phyloP scores from a whole-genome alignment of 2,888 invertebrate species.

The Exocentrus adspersus region DNA sequence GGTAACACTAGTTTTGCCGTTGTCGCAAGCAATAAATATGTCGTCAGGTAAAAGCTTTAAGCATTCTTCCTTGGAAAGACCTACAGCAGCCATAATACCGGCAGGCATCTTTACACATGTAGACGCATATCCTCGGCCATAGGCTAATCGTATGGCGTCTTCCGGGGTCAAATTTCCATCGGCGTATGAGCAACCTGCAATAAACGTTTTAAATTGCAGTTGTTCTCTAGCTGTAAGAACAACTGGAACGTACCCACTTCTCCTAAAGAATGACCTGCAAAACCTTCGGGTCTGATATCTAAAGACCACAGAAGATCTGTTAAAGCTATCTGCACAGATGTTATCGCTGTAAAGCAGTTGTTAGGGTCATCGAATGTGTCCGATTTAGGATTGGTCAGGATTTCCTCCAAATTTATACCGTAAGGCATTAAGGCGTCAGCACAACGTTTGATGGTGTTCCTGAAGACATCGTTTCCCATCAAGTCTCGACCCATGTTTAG shows the following conservation, averaged over 20 bases:
- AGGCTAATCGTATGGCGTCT: slow-evolving; percentile 70
- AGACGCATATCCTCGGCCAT: slow-evolving; percentile 67
- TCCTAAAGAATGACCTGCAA: slow-evolving; percentile 92
- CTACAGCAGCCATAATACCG: slow-evolving; percentile 74
- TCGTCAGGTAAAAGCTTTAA: slow-evolving; percentile 74
- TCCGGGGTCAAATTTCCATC: slow-evolving; percentile 71
- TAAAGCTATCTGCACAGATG: slow-evolving; percentile 76
- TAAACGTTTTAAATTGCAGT: too few species aligned
- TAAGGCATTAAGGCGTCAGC: slow-evolving; percentile 65
- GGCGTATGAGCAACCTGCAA: slow-evolving; percentile 66
- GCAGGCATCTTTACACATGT: slow-evolving; percentile 51
- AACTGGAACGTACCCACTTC: slow-evolving; percentile 71
- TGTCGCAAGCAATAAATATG: slow-evolving; percentile 89
- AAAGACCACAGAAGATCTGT: slow-evolving; percentile 81
- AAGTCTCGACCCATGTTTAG: slow-evolving; percentile 70
- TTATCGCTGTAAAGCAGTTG: slow-evolving; percentile 70
- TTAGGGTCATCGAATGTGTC: slow-evolving; percentile 62
- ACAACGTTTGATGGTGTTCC: slow-evolving; percentile 66
- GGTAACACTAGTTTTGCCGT: slow-evolving; percentile 86
- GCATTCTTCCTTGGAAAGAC: slow-evolving; percentile 57
- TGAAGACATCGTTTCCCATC: slow-evolving; percentile 69
- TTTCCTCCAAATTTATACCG: slow-evolving; percentile 66
- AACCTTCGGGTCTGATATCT: slow-evolving; percentile 86
- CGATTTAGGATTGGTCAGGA: slow-evolving; percentile 65
- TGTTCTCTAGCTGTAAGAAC: not conserved